Conservation (phyloP, 2,113 vertebrate genomes). For the Proteles cristata region DNA sequence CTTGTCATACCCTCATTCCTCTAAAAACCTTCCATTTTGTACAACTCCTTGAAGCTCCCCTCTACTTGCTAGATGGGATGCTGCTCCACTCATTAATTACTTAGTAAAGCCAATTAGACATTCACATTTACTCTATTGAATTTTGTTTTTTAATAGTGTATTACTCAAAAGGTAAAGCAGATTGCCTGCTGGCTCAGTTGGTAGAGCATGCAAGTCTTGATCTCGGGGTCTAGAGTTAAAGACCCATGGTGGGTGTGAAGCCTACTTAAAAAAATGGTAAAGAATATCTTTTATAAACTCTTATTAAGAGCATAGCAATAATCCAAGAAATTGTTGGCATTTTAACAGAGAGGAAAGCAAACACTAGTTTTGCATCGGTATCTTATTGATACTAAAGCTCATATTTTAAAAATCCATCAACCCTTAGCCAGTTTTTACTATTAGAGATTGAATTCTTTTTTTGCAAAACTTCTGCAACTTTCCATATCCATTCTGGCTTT, state of each 20-base stretch:
- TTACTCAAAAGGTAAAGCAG: background rate
- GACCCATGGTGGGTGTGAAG: background rate
- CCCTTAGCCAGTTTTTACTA: background rate
- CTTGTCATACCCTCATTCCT: background rate
- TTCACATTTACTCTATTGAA: background rate
- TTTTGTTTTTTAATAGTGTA: background rate
- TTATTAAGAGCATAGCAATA: background rate
- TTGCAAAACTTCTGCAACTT: background rate
- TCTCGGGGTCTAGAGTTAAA: background rate
- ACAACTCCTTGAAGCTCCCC: background rate
- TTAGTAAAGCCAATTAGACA: background rate
- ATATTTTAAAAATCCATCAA: background rate
- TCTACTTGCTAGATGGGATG: background rate
- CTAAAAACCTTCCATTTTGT: background rate
- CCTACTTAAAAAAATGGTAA: background rate
- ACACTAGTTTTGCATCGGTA: background rate
- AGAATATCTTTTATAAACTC: background rate
- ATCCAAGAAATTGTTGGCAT: background rate
- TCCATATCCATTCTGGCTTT: background rate
- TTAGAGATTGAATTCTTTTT: background rate
- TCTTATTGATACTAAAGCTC: background rate
- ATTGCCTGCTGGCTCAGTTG: background rate
- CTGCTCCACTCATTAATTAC: background rate
- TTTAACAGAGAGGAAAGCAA: background rate
- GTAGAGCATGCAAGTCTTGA: background rate